Conservation (phyloP, 2,888 invertebrate genomes). For the Lycia hirtaria region DNA sequence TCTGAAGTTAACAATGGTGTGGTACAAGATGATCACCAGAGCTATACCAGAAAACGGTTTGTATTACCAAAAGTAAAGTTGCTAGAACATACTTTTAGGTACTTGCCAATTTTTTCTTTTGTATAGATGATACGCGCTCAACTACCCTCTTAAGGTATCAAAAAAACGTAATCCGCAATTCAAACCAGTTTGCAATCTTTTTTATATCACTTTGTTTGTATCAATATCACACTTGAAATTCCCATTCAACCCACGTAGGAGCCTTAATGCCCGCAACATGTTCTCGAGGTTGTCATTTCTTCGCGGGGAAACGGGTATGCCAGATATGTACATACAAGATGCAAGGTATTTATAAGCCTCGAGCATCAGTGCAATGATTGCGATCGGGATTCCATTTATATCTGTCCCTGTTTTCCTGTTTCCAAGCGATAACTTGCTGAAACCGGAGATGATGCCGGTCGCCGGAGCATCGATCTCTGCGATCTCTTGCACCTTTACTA, state of each 20-base stretch:
- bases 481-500: constrained; percentile 20
- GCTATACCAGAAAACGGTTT: too few relatives aligned
- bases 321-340: constrained; percentile 42
- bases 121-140: too few relatives aligned
- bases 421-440: constrained; percentile 49
- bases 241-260: constrained; percentile 39
- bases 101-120: too few relatives aligned
- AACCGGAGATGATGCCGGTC: constrained; percentile 45
- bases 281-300: constrained; percentile 42
- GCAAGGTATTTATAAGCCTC: constrained; percentile 41
- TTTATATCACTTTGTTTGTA: constrained; percentile 28
- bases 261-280: constrained; percentile 42
- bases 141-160: too few relatives aligned
- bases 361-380: constrained; percentile 43
- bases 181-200: constrained; percentile 16
- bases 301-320: constrained; percentile 40
- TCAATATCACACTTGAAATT: constrained; percentile 38
- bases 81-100: too few relatives aligned
- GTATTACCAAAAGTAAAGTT: too few relatives aligned
- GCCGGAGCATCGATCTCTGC: constrained; percentile 44
- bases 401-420: constrained; percentile 72
- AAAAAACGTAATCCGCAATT: constrained; percentile 21
- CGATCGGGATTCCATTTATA: constrained; percentile 70
- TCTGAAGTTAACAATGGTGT: too few relatives aligned
- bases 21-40: too few relatives aligned